Evolutionary conservation across 2,113 vertebrate species (phyloP).

Genomic region (Dolichallabes microphthalmus): DNA sequence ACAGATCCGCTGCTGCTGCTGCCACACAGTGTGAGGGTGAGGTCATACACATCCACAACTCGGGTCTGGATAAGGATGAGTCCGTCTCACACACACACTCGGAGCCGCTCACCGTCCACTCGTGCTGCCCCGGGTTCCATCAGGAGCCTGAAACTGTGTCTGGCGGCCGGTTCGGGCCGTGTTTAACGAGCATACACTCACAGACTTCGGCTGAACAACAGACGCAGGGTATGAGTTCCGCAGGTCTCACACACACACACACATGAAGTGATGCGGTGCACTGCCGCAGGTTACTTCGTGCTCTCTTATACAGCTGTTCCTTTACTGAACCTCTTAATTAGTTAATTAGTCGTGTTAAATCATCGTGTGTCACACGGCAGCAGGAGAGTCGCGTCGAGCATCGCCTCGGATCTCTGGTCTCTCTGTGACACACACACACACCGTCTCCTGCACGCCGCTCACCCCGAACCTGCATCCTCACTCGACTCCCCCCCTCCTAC

Average conservation of each 20-base stretch:
- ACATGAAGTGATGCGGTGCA: not conserved
- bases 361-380: slow-evolving; percentile 19
- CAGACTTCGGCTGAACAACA: not conserved
- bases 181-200: not conserved
- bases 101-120: slow-evolving; percentile 1
- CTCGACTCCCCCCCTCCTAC: not conserved
- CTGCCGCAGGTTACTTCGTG: not conserved
- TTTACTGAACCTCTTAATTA: not conserved
- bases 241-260: not conserved
- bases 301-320: not conserved
- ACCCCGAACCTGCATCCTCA: not conserved
- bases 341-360: not conserved
- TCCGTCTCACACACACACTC: not conserved
- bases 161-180: not conserved
- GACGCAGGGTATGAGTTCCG: not conserved
- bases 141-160: too few species aligned
- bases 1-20: slow-evolving; percentile 58
- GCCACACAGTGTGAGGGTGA: slow-evolving; percentile 42
- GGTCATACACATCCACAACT: slow-evolving; percentile 42
- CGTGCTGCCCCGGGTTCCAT: not conserved
- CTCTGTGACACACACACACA: not conserved
- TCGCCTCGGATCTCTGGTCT: not conserved
- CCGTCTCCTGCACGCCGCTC: not conserved
- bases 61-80: slow-evolving; percentile 17
- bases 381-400: slow-evolving; percentile 45